Evolutionary conservation across 2,797 vertebrate genomes (phyloP), one percentile per base, ranked within the genome.

Genomic region (Anguilla marmorata): DNA sequence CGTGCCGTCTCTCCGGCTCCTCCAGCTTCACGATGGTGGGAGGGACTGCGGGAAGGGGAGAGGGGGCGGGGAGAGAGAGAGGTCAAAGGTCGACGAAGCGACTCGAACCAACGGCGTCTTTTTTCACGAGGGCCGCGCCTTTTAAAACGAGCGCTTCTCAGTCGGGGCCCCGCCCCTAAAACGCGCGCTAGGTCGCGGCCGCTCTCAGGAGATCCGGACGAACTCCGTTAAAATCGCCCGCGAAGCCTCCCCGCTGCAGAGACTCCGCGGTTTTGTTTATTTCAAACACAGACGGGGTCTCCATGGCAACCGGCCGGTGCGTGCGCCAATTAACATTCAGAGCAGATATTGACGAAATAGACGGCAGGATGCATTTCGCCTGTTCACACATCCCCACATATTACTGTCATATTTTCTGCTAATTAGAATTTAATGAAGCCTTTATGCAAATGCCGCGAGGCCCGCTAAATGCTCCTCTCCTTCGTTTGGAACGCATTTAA

Each of bases 1-100:
- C 97, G 92, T 99, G 96, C 48, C 97, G 96, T 1, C 96, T 95
- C 86, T 97, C 97, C 0, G 98, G 98, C 87, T 98, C 97, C 91
- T 95, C 96, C 89, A 99, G 95, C 76, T 93, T 97, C 86, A 97
- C 89, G 88, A 99, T 97, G 12, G 95, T 94, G 0, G 98, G 98
- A 76, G 97, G 97, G 94, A 97, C 98, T 99, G 92, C 0, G 52
- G 19, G 82, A 37, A 84, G 66, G 41, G 74, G 33, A 5, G 45
- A 80, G 21, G 37, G 76, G 76, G 24, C 37, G 27, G n/a, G 84
- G 63, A 33, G 72, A 33, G 6, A n/a, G 21, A 4, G 54, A 80
- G 74, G 30, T 76, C 30, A 76, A 27, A 21, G 74, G 74, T 79
- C 33, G 30, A 79, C 2, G 48, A 21, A 80, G 5, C 16, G 5